A percentile compares a stretch with the other conserved stretches of the same genome.
phyloP scores from a whole-genome alignment of 2,797 vertebrate genomes.

The Acrossocheilus wenchowensis region DNA sequence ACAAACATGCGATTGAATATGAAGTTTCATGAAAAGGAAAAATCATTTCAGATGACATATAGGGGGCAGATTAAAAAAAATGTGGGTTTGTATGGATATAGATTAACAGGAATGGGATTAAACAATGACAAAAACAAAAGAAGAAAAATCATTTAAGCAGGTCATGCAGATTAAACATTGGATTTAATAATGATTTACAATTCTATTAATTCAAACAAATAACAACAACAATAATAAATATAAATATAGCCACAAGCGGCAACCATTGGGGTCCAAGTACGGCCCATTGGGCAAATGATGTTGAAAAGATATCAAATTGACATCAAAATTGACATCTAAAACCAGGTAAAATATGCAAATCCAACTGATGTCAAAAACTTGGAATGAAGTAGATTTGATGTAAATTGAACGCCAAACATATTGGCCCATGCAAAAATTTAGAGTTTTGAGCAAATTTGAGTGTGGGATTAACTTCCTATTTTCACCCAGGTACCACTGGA shows the following conservation, averaged over 20 bases:
- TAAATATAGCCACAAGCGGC: not conserved
- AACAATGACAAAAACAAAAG: slow-evolving; percentile 54
- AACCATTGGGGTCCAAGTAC: not conserved
- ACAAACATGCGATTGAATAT: not conserved
- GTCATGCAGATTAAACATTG: slow-evolving; percentile 61
- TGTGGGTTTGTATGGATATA: slow-evolving; percentile 10
- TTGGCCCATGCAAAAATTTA: too few species aligned
- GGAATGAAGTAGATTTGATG: too few species aligned
- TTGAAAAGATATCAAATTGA: too few species aligned
- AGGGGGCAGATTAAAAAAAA: slow-evolving; percentile 5
- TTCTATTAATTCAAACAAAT: not conserved
- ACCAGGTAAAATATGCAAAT: too few species aligned
- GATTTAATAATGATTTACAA: not conserved
- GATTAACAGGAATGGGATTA: not conserved
- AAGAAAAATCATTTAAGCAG: slow-evolving; percentile 52
- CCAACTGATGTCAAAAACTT: too few species aligned
- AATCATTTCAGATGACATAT: not conserved
- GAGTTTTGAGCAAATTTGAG: too few species aligned
- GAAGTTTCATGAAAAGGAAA: not conserved
- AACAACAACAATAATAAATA: not conserved
- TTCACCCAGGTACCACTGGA: too few species aligned
- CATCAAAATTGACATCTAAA: too few species aligned
- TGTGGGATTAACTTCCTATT: too few species aligned
- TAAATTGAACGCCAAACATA: too few species aligned
- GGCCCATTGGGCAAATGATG: not conserved